Conservation (phyloP, 1,140 invertebrate species). For the Drosophila kepulauana region DNA sequence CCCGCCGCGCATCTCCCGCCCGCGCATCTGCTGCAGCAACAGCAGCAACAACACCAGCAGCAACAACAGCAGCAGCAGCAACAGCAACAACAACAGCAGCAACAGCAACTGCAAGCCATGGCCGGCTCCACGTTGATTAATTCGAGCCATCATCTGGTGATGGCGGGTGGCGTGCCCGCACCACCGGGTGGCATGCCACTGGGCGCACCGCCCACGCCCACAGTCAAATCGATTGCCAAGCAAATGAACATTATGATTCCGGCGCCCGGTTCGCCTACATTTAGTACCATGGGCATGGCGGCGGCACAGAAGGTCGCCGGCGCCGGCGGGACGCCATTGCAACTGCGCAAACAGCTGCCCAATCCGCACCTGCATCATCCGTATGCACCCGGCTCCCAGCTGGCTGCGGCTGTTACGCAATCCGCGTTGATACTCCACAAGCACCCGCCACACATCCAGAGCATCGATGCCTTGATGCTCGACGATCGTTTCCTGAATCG, state of each 20-base stretch:
- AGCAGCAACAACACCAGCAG: slow-evolving; percentile 70
- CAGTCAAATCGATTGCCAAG: slow-evolving; percentile 82
- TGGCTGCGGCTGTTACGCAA: slow-evolving; percentile 59
- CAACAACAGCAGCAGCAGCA: slow-evolving; percentile 63
- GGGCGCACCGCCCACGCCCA: slow-evolving; percentile 78
- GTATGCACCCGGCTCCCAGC: slow-evolving; percentile 51
- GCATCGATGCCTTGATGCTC: slow-evolving; percentile 91
- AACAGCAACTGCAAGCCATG: slow-evolving; percentile 77
- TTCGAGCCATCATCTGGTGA: slow-evolving; percentile 71
- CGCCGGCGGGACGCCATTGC: slow-evolving; percentile 63
- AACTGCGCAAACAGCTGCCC: slow-evolving; percentile 79
- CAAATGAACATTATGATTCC: slow-evolving; percentile 83
- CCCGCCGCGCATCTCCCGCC: slow-evolving; percentile 48
- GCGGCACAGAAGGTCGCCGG: slow-evolving; percentile 71
- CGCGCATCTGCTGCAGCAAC: slow-evolving; percentile 50
- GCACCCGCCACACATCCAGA: slow-evolving; percentile 86
- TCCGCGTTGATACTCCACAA: slow-evolving; percentile 76
- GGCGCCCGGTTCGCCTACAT: slow-evolving; percentile 68
- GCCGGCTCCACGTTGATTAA: slow-evolving; percentile 77
- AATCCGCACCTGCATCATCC: slow-evolving; percentile 84
- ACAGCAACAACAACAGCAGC: slow-evolving; percentile 70
- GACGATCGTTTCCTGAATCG: slow-evolving; percentile 93
- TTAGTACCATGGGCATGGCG: slow-evolving; percentile 80
- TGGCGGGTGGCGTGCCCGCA: slow-evolving; percentile 43
- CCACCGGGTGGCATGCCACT: slow-evolving; percentile 66